Conservation (phyloP, 2,113 vertebrate species). For the Numida meleagris region DNA sequence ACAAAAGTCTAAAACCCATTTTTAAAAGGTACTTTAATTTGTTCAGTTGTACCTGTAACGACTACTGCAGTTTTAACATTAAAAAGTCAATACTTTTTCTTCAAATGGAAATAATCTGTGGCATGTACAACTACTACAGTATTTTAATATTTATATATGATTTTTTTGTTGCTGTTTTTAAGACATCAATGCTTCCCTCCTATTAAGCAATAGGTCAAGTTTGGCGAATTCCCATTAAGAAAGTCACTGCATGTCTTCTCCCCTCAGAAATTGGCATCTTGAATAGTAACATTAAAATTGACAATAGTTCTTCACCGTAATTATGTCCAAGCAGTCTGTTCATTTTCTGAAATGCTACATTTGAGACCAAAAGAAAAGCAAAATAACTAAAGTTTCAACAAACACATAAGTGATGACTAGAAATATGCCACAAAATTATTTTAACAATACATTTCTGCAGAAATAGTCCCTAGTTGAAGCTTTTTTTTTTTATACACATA, state of each 20-base stretch:
- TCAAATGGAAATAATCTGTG: slow-evolving; percentile 58
- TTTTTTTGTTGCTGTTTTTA: not conserved
- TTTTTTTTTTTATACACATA: slow-evolving; percentile 83
- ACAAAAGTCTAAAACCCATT: slow-evolving; percentile 68
- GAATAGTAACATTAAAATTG: slow-evolving; percentile 56
- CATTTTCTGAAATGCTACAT: slow-evolving; percentile 75
- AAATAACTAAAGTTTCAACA: slow-evolving; percentile 52
- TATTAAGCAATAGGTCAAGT: slow-evolving; percentile 57
- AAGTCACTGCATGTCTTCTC: slow-evolving; percentile 49
- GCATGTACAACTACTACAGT: slow-evolving; percentile 52
- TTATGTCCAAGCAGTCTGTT: slow-evolving; percentile 22
- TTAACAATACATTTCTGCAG: slow-evolving; percentile 83
- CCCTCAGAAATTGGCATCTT: slow-evolving; percentile 70
- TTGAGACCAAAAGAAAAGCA: slow-evolving; percentile 75
- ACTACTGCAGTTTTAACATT: slow-evolving; percentile 65
- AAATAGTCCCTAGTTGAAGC: slow-evolving; percentile 85
- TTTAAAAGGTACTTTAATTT: slow-evolving; percentile 74
- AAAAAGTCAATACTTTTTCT: slow-evolving; percentile 63
- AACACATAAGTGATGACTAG: slow-evolving; percentile 73
- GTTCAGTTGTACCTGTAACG: slow-evolving; percentile 67
- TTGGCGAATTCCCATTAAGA: slow-evolving; percentile 63
- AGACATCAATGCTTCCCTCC: slow-evolving; percentile 50
- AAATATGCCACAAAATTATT: slow-evolving; percentile 83
- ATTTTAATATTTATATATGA: slow-evolving; percentile 51
- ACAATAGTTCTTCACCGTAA: slow-evolving; percentile 55